Evolutionary conservation across 2,797 vertebrate genomes (phyloP).

Genomic region (Poecilia velifera): DNA sequence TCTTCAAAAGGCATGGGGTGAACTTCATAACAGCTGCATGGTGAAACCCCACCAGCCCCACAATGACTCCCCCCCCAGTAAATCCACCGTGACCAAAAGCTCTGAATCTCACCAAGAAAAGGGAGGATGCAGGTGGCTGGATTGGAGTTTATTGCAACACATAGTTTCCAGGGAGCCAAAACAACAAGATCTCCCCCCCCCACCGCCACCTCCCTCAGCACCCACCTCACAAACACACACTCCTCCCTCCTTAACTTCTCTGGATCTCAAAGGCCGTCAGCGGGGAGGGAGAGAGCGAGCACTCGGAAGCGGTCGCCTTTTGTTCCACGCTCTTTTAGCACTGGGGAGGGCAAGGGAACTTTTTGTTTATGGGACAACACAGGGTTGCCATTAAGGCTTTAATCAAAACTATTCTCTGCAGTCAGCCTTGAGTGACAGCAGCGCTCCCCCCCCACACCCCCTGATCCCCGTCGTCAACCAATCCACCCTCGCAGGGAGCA

Average conservation of each 20-base stretch:
- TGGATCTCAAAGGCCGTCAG: constrained; percentile 65
- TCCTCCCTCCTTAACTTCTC: constrained; percentile 32
- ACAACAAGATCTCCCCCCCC: constrained; percentile 57
- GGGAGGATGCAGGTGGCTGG: constrained; percentile 74
- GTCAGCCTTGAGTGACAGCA: constrained; percentile 58
- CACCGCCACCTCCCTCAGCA: not conserved
- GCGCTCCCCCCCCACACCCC: constrained; percentile 14
- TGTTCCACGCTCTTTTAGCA: constrained; percentile 56
- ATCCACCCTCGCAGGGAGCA: constrained; percentile 58
- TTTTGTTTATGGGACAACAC: constrained; percentile 70
- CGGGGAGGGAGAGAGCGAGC: constrained; percentile 57
- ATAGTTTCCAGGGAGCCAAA: constrained; percentile 72
- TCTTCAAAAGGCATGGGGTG: constrained; percentile 53
- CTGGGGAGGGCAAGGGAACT: constrained; percentile 35
- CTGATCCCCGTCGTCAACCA: not conserved
- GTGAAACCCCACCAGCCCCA: constrained; percentile 32
- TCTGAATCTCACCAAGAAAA: constrained; percentile 64
- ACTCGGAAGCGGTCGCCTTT: constrained; percentile 64
- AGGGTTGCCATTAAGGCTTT: constrained; percentile 70
- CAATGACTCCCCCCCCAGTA: constrained; percentile 31
- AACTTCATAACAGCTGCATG: constrained; percentile 68
- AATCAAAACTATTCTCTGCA: constrained; percentile 69
- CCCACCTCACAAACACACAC: not conserved
- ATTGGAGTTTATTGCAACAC: constrained; percentile 68
- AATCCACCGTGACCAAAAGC: constrained; percentile 61